Evolutionary conservation across 2,888 invertebrate species (phyloP).

Genomic region (Uloborus plumipes): DNA sequence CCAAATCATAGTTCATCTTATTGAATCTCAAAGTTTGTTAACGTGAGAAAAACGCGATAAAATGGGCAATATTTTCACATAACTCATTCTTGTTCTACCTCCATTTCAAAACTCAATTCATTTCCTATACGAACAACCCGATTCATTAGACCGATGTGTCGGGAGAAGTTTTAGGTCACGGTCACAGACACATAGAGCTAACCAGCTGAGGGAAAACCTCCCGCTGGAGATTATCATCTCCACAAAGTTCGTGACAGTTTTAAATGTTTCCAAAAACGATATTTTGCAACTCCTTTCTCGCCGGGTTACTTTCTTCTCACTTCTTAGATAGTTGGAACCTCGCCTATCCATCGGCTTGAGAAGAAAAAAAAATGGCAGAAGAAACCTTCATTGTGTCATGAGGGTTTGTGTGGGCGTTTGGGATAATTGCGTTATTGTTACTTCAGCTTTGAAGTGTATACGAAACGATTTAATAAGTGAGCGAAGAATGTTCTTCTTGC

Average conservation of each 20-base stretch:
- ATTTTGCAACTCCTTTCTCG: conserved; percentile 9
- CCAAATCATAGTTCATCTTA: too few relatives aligned
- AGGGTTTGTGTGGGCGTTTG: conserved; percentile 13
- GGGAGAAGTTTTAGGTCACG: conserved; percentile 11
- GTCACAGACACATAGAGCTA: not conserved
- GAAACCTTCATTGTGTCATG: too few relatives aligned
- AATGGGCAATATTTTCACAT: too few relatives aligned
- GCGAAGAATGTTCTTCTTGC: too few relatives aligned
- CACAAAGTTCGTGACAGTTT: conserved; percentile 13
- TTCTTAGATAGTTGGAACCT: not conserved
- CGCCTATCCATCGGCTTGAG: not conserved
- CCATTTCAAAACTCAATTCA: too few relatives aligned
- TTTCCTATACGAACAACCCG: too few relatives aligned
- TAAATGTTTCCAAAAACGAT: conserved; percentile 1
- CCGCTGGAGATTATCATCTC: not conserved
- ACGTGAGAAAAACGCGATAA: too few relatives aligned
- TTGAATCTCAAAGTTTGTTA: too few relatives aligned
- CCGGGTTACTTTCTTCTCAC: not conserved
- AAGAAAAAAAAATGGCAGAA: too few relatives aligned
- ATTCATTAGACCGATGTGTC: not conserved
- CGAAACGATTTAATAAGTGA: too few relatives aligned
- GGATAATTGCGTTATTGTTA: conserved; percentile 36
- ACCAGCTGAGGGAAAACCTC: conserved; percentile 9
- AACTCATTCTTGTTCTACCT: too few relatives aligned
- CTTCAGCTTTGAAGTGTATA: conserved; percentile 5